A percentile compares a stretch with the other conserved stretches of the same genome.
Evolutionary conservation across 2,888 invertebrate genomes (phyloP).

Genomic region (Drosophila lacicola): DNA sequence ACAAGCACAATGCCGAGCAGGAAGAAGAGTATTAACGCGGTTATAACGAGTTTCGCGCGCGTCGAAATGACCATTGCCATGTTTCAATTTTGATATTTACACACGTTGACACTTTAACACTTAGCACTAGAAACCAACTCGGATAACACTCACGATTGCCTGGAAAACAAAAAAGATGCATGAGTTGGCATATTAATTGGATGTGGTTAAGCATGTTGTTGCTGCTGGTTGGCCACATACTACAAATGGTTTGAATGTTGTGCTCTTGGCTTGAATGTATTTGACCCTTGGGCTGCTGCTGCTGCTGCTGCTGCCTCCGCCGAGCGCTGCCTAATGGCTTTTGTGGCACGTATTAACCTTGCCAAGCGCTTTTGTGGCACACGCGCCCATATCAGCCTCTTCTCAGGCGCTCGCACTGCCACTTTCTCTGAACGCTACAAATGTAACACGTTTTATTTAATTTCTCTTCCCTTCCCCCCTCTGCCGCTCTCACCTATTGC

Average conservation of each 20-base stretch:
- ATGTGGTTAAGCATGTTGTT: slow-evolving; percentile 32
- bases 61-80: slow-evolving; percentile 90
- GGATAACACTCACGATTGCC: slow-evolving; percentile 51
- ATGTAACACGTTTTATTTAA: slow-evolving; percentile 80
- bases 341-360: slow-evolving; percentile 74
- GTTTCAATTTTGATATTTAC: slow-evolving; percentile 57
- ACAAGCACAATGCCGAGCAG: slow-evolving; percentile 87
- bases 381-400: slow-evolving; percentile 39
- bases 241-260: slow-evolving; percentile 68
- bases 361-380: slow-evolving; percentile 54
- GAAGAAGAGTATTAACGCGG: slow-evolving; percentile 87
- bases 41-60: slow-evolving; percentile 88
- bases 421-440: slow-evolving; percentile 64
- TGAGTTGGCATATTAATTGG: slow-evolving; percentile 71
- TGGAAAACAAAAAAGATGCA: slow-evolving; percentile 54
- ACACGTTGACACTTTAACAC: slow-evolving; percentile 49
- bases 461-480: slow-evolving; percentile 50
- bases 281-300: slow-evolving; percentile 56
- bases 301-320: slow-evolving; percentile 17
- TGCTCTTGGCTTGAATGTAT: slow-evolving; percentile 42
- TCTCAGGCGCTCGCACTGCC: slow-evolving; percentile 21
- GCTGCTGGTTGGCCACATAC: slow-evolving; percentile 34
- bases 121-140: slow-evolving; percentile 42
- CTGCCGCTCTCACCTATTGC: slow-evolving; percentile 26
- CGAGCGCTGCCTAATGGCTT: slow-evolving; percentile 65